Base-by-base conservation (phyloP, 2,113 vertebrate genomes). In the Centropristis striata region DNA sequence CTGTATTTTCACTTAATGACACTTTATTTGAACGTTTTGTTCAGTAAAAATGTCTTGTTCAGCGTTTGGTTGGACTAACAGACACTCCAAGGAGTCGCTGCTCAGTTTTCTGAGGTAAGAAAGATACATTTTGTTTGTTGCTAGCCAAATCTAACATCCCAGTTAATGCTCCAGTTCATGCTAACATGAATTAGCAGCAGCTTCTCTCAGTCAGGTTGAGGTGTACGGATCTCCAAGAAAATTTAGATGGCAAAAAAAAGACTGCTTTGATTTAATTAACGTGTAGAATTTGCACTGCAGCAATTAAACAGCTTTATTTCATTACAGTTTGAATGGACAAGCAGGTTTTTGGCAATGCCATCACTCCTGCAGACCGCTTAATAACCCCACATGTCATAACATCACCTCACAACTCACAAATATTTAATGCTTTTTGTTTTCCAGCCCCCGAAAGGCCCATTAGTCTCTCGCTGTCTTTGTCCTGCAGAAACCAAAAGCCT, bases 371-470 rank as follows among this genome's bases (percentile, higher is more conserved):
- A 60, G 63, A 54, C 16, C 46, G 13, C 28, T 51, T 59, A 69
- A 66, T 67, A 55, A 25, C 18, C 59, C 2, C n/a, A 3, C 13
- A 20, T 6, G 18, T 49, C 71, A 65, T 13, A 37, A 64, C 53
- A 39, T 60, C 58, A 72, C 6, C 50, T 44, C 68, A 78, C 65
- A 71, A 58, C 32, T 72, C 51, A 21, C 23, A 68, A 4, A 72
- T 50, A n/a, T 70, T 78, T 78, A 80, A 25, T 64, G 69, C 58
- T 13, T 41, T 54, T 69, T 54, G 53, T 77, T 76, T 53, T 60
- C 57, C 16, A 66, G 32, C 57, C 75, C 51, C 60, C 32, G n/a
- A 53, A 71, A 67, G 44, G 68, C 68, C 75, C 75, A 58, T 75
- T 72, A 70, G n/a, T 73, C 80, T 77, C 39, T 16, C 0, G 18